These are phyloP conservation scores for Tiphia femorata DNA, from an alignment of 2,888 invertebrate species.

Conservation along the genomic window DNA sequence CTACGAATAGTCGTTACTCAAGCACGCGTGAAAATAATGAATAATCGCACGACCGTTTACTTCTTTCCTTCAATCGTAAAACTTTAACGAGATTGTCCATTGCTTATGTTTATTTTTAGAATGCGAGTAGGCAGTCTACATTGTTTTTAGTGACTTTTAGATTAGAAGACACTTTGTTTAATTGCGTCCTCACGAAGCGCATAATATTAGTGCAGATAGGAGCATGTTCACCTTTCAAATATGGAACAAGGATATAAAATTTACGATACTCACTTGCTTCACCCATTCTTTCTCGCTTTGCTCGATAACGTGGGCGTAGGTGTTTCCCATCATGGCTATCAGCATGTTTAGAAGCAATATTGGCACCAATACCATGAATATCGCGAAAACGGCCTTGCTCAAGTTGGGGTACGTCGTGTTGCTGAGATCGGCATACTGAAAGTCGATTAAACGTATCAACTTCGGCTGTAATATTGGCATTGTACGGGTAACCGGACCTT, in stretches of 20 bases:
- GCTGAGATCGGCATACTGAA: slow-evolving; percentile 92
- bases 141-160: too few species aligned
- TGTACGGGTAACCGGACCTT: slow-evolving; percentile 12
- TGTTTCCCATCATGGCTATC: slow-evolving; percentile 99
- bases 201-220: too few species aligned
- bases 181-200: too few species aligned
- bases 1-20: background rate
- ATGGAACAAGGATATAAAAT: slow-evolving; percentile 28
- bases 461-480: too few species aligned
- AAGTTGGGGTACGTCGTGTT: slow-evolving; percentile 92
- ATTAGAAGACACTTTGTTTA: too few species aligned
- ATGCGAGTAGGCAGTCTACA: too few species aligned
- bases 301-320: slow-evolving; percentile 97
- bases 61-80: too few species aligned
- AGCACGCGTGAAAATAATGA: background rate
- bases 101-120: too few species aligned
- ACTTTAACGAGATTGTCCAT: background rate
- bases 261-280: slow-evolving; percentile 82
- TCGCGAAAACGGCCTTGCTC: slow-evolving; percentile 95
- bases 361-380: slow-evolving; percentile 98
- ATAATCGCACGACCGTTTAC: too few species aligned
- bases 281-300: slow-evolving; percentile 99
- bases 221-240: too few species aligned
- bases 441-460: slow-evolving; percentile 38
- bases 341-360: slow-evolving; percentile 96